These are phyloP conservation scores for Procavia capensis DNA, from an alignment of 2,113 vertebrate genomes.

Conservation along the genomic window DNA sequence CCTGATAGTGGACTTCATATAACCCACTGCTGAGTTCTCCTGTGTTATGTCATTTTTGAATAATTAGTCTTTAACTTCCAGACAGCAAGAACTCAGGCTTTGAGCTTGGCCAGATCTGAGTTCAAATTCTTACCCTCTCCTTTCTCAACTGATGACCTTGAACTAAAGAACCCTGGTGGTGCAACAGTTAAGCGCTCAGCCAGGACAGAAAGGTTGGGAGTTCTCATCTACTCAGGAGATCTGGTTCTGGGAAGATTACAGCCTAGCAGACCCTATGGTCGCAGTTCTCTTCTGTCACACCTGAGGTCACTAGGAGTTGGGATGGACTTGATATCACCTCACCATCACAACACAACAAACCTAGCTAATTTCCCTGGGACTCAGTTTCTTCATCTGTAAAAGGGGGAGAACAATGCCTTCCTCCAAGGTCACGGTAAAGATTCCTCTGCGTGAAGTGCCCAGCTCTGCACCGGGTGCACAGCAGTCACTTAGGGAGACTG, in stretches of 20 bases:
- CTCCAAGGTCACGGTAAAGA: neutral
- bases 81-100: neutral
- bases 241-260: neutral
- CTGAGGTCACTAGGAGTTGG: neutral
- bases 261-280: neutral
- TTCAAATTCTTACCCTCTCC: neutral
- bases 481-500: neutral
- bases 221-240: neutral
- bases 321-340: neutral
- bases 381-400: conserved; percentile 2
- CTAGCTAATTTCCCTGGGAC: neutral
- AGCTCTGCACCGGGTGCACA: neutral
- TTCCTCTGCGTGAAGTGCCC: too few species aligned
- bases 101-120: neutral
- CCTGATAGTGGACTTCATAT: neutral
- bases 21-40: neutral
- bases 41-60: neutral
- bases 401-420: neutral
- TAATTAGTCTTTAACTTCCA: neutral
- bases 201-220: neutral
- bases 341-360: neutral
- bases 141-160: neutral
- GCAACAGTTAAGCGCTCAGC: neutral
- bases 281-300: neutral
- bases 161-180: neutral